These are phyloP conservation scores for Kradibia gibbosae DNA, from an alignment of 1,140 invertebrate species.

Conservation along the genomic window DNA sequence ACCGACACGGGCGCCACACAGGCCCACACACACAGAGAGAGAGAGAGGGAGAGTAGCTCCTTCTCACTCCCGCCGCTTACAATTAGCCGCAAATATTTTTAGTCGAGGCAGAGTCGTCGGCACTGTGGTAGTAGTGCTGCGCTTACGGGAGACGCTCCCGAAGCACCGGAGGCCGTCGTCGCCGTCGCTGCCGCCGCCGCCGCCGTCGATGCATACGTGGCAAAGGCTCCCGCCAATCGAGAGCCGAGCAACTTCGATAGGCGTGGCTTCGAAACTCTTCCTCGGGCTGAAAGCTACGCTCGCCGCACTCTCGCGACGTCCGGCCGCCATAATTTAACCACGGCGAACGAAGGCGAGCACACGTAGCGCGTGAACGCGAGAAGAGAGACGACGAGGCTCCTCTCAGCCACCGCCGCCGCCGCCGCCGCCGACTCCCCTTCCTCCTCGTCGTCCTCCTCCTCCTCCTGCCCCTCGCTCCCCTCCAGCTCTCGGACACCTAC, in stretches of 20 bases:
- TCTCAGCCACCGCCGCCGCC: neutral
- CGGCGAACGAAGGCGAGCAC: slow-evolving; percentile 19
- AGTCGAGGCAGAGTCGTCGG: neutral
- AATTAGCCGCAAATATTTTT: slow-evolving; percentile 29
- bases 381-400: neutral
- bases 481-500: no score
- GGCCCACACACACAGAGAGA: no score
- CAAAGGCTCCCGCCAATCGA: slow-evolving; percentile 58
- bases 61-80: neutral
- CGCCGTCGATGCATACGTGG: slow-evolving; percentile 62
- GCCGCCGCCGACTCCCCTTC: neutral
- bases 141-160: slow-evolving; percentile 6
- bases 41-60: no score
- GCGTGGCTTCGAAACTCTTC: slow-evolving; percentile 61
- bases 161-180: slow-evolving; percentile 6
- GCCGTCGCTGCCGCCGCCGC: neutral
- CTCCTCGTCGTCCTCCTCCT: neutral
- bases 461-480: no score
- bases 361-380: slow-evolving; percentile 26
- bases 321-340: slow-evolving; percentile 61
- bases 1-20: no score
- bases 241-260: slow-evolving; percentile 56
- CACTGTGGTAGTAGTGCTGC: neutral
- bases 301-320: slow-evolving; percentile 34
- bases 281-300: slow-evolving; percentile 1